Conservation (phyloP, 2,888 invertebrate genomes). For the Ephialtes manifestator region DNA sequence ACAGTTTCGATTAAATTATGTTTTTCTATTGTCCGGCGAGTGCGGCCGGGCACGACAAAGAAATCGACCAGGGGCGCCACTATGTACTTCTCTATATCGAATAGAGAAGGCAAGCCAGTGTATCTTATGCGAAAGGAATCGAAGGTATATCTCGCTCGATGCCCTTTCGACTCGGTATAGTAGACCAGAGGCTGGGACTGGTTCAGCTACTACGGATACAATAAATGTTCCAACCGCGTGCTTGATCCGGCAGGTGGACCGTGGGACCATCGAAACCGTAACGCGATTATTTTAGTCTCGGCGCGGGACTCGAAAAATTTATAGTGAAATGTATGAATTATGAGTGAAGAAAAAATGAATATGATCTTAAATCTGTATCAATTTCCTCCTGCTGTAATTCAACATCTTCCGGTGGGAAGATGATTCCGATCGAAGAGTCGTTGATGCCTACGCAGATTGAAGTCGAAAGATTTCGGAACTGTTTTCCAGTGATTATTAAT, state of each 20-base stretch:
- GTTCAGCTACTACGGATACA: neutral
- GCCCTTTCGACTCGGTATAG: constrained; percentile 38
- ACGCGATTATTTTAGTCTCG: constrained; percentile 20
- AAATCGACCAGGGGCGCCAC: constrained; percentile 17
- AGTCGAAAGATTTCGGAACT: neutral
- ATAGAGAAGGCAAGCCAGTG: constrained; percentile 1
- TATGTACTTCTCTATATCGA: constrained; percentile 13
- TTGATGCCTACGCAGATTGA: constrained; percentile 1
- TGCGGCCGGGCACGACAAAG: constrained; percentile 25
- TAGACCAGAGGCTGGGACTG: neutral
- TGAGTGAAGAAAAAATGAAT: constrained; percentile 15
- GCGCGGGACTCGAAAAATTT: constrained; percentile 14
- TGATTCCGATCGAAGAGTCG: constrained; percentile 10
- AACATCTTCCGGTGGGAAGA: neutral
- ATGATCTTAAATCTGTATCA: constrained; percentile 9
- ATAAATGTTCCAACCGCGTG: constrained; percentile 10
- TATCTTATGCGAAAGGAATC: constrained; percentile 11
- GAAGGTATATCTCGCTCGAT: constrained; percentile 28
- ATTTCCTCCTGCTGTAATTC: neutral
- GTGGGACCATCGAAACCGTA: constrained; percentile 40
- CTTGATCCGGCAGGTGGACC: constrained; percentile 39
- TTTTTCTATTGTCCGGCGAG: constrained; percentile 49
- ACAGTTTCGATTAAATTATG: constrained; percentile 59
- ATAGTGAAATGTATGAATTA: constrained; percentile 24
- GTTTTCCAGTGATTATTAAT: constrained; percentile 4